Evolutionary conservation across 2,797 vertebrate genomes (phyloP), one percentile per base, ranked within the genome.

Genomic region (Staurois parvus): DNA sequence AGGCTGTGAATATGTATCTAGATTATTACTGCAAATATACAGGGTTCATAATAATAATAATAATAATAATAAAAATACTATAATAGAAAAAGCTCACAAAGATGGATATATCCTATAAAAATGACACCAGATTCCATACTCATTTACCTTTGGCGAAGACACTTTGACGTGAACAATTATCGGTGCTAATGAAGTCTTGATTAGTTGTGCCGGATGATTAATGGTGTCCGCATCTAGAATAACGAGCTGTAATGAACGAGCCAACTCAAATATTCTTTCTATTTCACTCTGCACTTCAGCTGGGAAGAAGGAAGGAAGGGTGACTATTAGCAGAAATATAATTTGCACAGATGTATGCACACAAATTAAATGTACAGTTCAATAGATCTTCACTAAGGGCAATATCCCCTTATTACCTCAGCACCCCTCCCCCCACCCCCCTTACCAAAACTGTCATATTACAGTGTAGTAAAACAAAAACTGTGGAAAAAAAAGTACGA

Each of bases 251-350:
- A 99, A 94, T 79, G 97, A 98, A 88, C 98, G 93, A 78, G 98
- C 98, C 94, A 99, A 90, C 92, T 99, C 98, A 86, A 99, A 99
- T 91, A 99, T 99, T 89, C 98, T 95, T 87, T 99, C 98, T 5
- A 99, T 99, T 89, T 99, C 98, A 90, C 98, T 99, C 92, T 99
- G 98, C 32, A 99, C 98, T 93, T 99, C 98, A 32, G 97, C 98
- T 99, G 79, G 85, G 42, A 89, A 88, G 68, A 88, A 88, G 85
- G 77, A 88, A 83, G 42, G 2, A 19, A 19, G 48, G 48, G 13
- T 1, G 15, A 19, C 13, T 52, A 52, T 52, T 52, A 52, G 12
- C 19, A 4, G 15, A 19, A 17, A 52, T 52, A 17, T 52, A 52
- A 52, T 19, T 3, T 52, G 15, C 48, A 19, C 10, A 45, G 10